Conservation (phyloP, 2,797 vertebrate species). For the Meriones psammophilus region DNA sequence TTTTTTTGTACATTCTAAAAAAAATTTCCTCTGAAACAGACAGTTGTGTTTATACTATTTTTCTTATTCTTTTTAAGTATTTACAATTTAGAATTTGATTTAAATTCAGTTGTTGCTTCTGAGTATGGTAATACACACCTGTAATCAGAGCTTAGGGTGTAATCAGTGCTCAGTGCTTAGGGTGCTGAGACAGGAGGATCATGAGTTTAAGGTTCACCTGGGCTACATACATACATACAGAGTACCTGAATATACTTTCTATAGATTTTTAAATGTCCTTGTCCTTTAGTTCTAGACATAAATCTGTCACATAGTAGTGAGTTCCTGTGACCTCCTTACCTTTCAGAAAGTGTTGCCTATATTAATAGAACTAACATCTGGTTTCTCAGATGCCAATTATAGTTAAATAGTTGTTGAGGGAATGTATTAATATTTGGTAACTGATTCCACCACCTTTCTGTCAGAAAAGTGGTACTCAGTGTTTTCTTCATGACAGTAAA, state of each 20-base stretch:
- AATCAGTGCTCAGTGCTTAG: not conserved
- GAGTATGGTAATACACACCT: not conserved
- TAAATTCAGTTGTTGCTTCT: slow-evolving; percentile 7
- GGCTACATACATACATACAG: not conserved
- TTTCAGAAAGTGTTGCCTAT: not conserved
- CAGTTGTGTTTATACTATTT: not conserved
- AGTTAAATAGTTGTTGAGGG: slow-evolving; percentile 17
- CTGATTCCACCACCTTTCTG: not conserved
- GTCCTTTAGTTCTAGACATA: slow-evolving; percentile 30
- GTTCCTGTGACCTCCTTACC: not conserved
- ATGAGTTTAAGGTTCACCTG: not conserved
- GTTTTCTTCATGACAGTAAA: slow-evolving; percentile 43
- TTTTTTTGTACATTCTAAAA: not conserved
- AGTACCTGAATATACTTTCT: not conserved
- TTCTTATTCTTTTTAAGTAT: slow-evolving; percentile 52
- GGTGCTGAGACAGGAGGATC: no score
- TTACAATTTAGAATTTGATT: slow-evolving; percentile 49
- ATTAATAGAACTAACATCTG: slow-evolving; percentile 40
- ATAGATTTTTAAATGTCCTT: slow-evolving; percentile 16
- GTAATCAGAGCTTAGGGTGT: not conserved
- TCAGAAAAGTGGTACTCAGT: slow-evolving; percentile 31
- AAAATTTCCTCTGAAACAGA: not conserved
- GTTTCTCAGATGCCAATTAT: not conserved
- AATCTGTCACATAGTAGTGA: slow-evolving; percentile 25
- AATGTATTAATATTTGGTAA: slow-evolving; percentile 28